phyloP scores from a whole-genome alignment of 2,888 invertebrate genomes.

The Cosmia trapezina region DNA sequence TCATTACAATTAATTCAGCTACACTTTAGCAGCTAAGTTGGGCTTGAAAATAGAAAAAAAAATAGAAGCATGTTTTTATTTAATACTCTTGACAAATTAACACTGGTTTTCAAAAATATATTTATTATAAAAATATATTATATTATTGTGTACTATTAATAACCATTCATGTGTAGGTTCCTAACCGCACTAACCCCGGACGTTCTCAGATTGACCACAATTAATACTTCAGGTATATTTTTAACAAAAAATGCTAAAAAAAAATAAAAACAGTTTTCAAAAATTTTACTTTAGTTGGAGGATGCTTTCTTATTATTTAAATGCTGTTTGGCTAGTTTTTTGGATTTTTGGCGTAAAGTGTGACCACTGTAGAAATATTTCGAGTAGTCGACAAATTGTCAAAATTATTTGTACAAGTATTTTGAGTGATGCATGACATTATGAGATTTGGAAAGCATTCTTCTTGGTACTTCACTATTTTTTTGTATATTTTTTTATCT shows the following conservation, averaged over 20 bases:
- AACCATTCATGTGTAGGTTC: conserved; percentile 84
- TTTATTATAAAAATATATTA: conserved; percentile 57
- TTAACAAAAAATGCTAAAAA: conserved; percentile 71
- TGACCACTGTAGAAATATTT: conserved; percentile 64
- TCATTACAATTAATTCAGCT: conserved; percentile 43
- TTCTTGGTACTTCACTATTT: conserved; percentile 72
- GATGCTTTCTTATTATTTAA: conserved; percentile 87
- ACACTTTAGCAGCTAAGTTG: conserved; percentile 55
- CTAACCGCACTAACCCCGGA: conserved; percentile 90
- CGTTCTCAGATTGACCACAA: conserved; percentile 90
- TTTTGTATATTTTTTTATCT: conserved; percentile 44
- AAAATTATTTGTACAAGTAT: conserved; percentile 56
- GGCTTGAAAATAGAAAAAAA: conserved; percentile 61
- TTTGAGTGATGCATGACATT: conserved; percentile 68
- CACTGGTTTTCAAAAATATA: conserved; percentile 62
- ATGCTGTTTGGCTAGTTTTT: conserved; percentile 74
- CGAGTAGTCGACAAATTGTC: conserved; percentile 55
- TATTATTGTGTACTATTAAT: conserved; percentile 67
- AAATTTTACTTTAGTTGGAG: conserved; percentile 77
- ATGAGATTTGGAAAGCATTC: conserved; percentile 85
- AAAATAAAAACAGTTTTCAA: conserved; percentile 68
- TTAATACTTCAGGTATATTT: conserved; percentile 89
- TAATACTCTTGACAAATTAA: conserved; percentile 71
- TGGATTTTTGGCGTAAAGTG: conserved; percentile 61
- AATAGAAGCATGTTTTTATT: conserved; percentile 70